Percentiles rank a stretch among this genome's conserved stretches.
These are phyloP conservation scores for Hylaeus volcanicus DNA, from an alignment of 1,140 invertebrate species.

Conservation along the genomic window DNA sequence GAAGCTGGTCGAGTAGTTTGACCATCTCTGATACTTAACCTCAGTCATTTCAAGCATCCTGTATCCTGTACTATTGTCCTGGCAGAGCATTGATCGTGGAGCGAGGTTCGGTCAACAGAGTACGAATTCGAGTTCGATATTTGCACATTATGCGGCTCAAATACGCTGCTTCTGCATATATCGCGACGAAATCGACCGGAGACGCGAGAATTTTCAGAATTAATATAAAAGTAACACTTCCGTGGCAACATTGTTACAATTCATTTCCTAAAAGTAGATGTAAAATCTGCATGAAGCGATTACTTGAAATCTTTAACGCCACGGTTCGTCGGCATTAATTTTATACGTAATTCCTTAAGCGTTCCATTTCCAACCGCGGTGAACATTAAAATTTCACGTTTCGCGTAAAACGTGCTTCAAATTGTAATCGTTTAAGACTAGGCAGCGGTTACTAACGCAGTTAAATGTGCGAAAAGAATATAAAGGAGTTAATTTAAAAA, in stretches of 20 bases:
- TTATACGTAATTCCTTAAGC: background rate
- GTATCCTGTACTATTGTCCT: conserved; percentile 22
- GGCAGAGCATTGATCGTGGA: conserved; percentile 14
- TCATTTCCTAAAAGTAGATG: background rate
- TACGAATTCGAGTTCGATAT: conserved; percentile 3
- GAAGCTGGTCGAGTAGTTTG: conserved; percentile 23
- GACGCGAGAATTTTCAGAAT: too few species aligned
- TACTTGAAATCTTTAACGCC: background rate
- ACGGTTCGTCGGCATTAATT: background rate
- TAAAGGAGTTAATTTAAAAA: too few species aligned
- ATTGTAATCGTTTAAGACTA: background rate
- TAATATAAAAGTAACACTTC: too few species aligned
- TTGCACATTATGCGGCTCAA: background rate
- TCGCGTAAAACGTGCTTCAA: background rate
- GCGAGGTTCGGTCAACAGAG: conserved; percentile 7
- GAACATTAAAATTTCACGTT: background rate
- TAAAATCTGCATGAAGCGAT: background rate
- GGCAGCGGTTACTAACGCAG: too few species aligned
- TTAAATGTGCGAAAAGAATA: too few species aligned
- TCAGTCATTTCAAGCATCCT: conserved; percentile 36
- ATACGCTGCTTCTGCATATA: background rate
- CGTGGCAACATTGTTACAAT: too few species aligned
- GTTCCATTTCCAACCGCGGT: background rate
- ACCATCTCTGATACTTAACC: conserved; percentile 39
- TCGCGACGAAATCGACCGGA: background rate